Evolutionary conservation across 2,797 vertebrate species (phyloP).

Genomic region (Gallirallus australis): DNA sequence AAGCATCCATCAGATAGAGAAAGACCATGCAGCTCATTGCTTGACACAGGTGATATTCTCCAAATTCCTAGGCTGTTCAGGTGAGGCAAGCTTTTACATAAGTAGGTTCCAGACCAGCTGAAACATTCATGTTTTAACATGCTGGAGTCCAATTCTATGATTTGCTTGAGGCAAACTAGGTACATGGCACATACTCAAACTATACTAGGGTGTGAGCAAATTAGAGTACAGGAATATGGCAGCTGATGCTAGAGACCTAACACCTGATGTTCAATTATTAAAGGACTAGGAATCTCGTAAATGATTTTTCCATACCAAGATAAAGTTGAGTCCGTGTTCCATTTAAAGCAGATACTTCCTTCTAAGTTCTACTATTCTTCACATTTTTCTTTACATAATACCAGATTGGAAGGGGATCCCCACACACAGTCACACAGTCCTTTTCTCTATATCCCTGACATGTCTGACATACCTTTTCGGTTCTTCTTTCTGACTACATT

Average conservation of each 20-base stretch:
- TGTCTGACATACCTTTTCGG: neutral
- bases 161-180: neutral
- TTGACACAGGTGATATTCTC: neutral
- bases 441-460: neutral
- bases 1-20: neutral
- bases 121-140: constrained; percentile 19
- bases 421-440: neutral
- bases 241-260: neutral
- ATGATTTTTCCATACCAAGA: neutral
- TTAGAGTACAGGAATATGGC: neutral
- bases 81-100: constrained; percentile 12
- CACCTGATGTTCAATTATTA: neutral
- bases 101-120: constrained; percentile 17
- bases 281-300: neutral
- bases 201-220: neutral
- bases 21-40: neutral
- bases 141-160: neutral
- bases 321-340: neutral
- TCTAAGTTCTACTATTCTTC: neutral
- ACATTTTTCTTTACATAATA: neutral
- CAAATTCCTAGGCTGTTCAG: constrained; percentile 3
- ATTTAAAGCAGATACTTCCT: neutral
- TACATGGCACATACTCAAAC: neutral
- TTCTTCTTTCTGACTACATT: neutral
- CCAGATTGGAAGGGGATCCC: neutral